Evolutionary conservation across 2,797 vertebrate genomes (phyloP), one percentile per base, ranked within the genome.

Genomic region (Alca torda): DNA sequence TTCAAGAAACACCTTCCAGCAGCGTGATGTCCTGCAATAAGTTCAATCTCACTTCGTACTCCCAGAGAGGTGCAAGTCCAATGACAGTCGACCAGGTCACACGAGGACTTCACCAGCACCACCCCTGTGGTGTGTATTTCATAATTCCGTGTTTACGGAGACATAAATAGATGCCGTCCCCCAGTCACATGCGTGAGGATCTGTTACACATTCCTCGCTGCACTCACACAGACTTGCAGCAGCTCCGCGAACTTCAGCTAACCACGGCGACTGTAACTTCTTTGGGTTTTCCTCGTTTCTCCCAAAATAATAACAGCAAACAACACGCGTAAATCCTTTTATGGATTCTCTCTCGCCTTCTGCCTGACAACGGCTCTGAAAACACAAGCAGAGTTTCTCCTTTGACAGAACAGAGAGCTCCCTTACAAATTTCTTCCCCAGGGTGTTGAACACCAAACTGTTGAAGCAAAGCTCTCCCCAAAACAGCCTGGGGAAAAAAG

Each of bases 91-190:
- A 61, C 33, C 89, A 59, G 84, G 93, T 93, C 93, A 95, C 48
- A 33, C 63, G 26, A 95, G 95, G 95, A 87, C 89, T 75, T 48
- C 33, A 33, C 31, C 80, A 86, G 88, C 74, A 33, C 57, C 72
- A 84, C 53, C 84, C 65, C 84, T 76, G 28, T 2, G 15, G 93
- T 7, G 5, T 25, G 67, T 4, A 78, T 92, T 92, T 95, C 92
- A 67, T 73, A 67, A 96, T 93, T 94, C 25, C 63, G 14, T 96
- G 91, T 97, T 97, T 96, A 96, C 67, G 2, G 89, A 79, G 89
- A 89, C 94, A 94, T n/a, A 97, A 97, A 97, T 96, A 97, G 96
- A 69, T 70, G 53, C 81, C 61, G 79, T 73, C 80, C 86, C 92
- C 35, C 41, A 63, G 90, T 96, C 96, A 97, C 96, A 96, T 77